Percentiles rank a stretch among this genome's conserved stretches.
Evolutionary conservation across 2,797 vertebrate species (phyloP).

Genomic region (Loris lydekkerianus): DNA sequence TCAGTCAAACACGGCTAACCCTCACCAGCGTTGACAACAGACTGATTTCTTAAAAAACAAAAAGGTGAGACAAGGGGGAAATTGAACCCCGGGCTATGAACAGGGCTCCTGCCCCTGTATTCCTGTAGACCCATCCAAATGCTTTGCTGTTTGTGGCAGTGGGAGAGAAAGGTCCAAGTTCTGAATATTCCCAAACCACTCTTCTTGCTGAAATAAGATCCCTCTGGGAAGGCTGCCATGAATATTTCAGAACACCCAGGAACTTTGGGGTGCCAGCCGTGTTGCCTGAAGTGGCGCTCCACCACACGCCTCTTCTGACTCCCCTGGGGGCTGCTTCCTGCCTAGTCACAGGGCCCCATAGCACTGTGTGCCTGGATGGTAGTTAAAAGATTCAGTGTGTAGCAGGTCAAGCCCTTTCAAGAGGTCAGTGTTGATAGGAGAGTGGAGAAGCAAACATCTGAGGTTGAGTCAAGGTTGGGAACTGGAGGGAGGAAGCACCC

Average conservation of each 20-base stretch:
- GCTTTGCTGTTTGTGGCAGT: background rate
- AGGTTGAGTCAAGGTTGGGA: background rate
- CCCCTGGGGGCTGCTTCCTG: background rate
- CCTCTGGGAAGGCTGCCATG: background rate
- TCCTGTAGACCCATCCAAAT: background rate
- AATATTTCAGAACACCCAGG: background rate
- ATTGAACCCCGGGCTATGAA: slow-evolving; percentile 62
- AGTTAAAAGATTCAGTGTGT: background rate
- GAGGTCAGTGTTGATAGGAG: background rate
- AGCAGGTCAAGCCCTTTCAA: background rate
- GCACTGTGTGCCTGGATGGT: background rate
- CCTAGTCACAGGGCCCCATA: background rate
- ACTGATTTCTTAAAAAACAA: slow-evolving; percentile 70
- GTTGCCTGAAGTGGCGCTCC: background rate
- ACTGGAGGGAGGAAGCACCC: background rate
- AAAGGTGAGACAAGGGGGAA: background rate
- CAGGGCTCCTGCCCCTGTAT: slow-evolving; percentile 54
- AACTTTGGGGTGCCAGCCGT: background rate
- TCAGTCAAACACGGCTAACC: slow-evolving; percentile 78
- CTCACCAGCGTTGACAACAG: slow-evolving; percentile 24
- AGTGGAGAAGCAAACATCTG: background rate
- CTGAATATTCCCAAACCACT: background rate
- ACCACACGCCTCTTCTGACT: background rate
- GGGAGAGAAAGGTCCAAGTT: background rate
- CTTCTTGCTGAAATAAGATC: background rate